Conservation (phyloP, 2,113 vertebrate genomes). For the Misgurnus mizolepis region DNA sequence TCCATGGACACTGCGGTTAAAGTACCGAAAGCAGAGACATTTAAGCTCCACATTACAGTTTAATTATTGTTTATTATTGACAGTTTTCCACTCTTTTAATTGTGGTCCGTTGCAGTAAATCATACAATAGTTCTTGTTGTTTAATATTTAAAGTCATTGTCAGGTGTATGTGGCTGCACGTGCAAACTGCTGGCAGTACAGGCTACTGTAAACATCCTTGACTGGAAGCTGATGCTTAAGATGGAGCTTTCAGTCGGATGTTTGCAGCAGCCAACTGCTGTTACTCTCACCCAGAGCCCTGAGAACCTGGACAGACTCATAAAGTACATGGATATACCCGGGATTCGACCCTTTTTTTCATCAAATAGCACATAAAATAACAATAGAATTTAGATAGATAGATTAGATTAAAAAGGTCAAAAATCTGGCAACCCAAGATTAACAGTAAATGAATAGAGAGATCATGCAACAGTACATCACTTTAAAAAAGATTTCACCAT, state of each 20-base stretch:
- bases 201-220: conserved; percentile 99
- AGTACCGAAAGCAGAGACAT: not conserved
- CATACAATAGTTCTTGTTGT: not conserved
- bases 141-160: not conserved
- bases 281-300: conserved; percentile 69
- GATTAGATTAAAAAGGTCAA: no score
- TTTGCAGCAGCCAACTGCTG: conserved; percentile 98
- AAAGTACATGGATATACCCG: not conserved
- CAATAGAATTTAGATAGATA: no score
- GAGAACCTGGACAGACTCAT: not conserved
- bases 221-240: conserved; percentile 94
- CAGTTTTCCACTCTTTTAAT: no score
- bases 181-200: conserved; percentile 69
- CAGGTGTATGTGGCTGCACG: not conserved
- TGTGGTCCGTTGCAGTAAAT: not conserved
- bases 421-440: no score
- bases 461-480: not conserved
- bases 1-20: conserved; percentile 14
- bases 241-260: conserved; percentile 99
- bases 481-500: not conserved
- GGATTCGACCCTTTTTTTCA: no score
- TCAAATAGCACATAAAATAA: no score
- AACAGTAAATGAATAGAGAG: not conserved
- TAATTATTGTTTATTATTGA: no score
- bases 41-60: no score